These are phyloP conservation scores for Varanus komodoensis DNA, from an alignment of 2,113 vertebrate species.

Conservation along the genomic window DNA sequence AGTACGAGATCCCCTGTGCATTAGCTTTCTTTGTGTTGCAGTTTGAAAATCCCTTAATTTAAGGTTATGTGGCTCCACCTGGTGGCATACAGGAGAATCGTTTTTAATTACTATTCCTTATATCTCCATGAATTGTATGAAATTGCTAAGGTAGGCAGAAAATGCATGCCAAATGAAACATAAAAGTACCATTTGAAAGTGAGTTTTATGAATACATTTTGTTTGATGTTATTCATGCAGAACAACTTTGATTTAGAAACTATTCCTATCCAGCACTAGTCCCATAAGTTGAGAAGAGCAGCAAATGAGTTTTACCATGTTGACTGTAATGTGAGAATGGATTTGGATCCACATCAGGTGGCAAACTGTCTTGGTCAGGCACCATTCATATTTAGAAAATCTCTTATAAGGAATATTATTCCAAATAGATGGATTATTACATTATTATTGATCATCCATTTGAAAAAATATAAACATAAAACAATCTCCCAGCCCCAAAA, in stretches of 20 bases:
- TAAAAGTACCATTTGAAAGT: neutral
- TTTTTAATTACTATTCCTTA: no score
- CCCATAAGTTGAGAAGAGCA: neutral
- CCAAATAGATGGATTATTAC: neutral
- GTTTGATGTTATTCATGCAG: neutral
- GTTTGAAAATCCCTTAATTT: neutral
- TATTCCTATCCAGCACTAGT: no score
- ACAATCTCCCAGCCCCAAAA: neutral
- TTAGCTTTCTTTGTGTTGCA: no score
- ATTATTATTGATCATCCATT: neutral
- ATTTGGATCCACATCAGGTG: neutral
- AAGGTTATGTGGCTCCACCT: constrained; percentile 25
- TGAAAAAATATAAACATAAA: neutral
- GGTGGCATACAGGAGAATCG: neutral
- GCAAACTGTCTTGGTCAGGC: neutral
- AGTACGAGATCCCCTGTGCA: no score
- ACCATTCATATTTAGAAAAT: neutral
- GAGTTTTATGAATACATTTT: neutral
- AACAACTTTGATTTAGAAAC: neutral
- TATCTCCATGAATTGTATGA: neutral
- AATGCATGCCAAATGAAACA: neutral
- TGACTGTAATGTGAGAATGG: no score
- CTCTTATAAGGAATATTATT: neutral
- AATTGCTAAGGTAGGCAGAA: neutral
- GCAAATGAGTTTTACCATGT: neutral